phyloP scores from a whole-genome alignment of 2,113 vertebrate species.

The Aythya baeri region DNA sequence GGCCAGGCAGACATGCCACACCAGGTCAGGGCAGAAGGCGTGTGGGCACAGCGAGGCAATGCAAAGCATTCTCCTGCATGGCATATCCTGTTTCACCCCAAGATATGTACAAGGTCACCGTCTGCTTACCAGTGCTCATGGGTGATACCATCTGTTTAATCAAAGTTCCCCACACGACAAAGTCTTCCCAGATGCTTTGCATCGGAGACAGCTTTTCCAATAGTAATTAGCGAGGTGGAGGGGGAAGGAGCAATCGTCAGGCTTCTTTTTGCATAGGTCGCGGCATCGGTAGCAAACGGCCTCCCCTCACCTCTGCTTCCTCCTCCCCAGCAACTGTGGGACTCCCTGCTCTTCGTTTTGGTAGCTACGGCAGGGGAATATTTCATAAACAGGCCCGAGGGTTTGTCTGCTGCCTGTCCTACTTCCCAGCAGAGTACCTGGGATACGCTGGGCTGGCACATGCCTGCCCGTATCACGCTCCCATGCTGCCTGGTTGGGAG shows the following conservation, averaged over 20 bases:
- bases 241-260: background rate
- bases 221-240: background rate
- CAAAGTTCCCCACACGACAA: background rate
- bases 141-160: conserved; percentile 36
- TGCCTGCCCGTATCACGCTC: background rate
- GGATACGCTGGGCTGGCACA: background rate
- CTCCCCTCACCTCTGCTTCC: background rate
- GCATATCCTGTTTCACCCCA: conserved; percentile 25
- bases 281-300: background rate
- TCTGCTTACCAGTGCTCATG: fast-evolving
- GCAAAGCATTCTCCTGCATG: background rate
- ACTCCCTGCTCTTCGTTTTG: background rate
- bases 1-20: background rate
- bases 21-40: background rate
- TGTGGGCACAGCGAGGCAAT: background rate
- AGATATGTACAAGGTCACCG: background rate
- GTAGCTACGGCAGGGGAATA: background rate
- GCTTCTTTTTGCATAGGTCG: background rate
- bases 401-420: conserved; percentile 50
- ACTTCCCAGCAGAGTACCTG: conserved; percentile 5
- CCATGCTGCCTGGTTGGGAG: background rate
- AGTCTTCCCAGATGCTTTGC: conserved; percentile 19
- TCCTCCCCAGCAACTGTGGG: background rate
- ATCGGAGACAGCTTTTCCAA: background rate
- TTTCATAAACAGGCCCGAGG: conserved; percentile 42